Evolutionary conservation across 1,140 invertebrate genomes (phyloP).

Genomic region (Megalonaias nervosa): DNA sequence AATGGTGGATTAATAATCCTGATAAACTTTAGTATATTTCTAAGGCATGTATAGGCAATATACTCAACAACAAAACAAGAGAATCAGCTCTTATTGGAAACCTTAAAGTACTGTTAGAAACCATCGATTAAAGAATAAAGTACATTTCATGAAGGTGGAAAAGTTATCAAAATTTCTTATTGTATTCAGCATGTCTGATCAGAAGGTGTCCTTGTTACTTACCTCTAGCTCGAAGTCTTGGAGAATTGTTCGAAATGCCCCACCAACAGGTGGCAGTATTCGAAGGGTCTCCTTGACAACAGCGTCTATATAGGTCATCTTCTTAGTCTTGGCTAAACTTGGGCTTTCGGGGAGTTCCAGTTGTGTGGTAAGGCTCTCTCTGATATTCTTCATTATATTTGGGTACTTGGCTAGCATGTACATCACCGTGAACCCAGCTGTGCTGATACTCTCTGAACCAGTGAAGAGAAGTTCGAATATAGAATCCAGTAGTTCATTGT

Average conservation of each 20-base stretch:
- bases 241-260: constrained; percentile 34
- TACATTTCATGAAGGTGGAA: too few species aligned
- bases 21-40: too few species aligned
- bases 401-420: constrained; percentile 5
- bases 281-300: constrained; percentile 47
- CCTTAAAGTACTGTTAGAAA: too few species aligned
- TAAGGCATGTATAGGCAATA: too few species aligned
- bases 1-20: too few species aligned
- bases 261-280: constrained; percentile 41
- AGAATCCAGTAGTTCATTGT: constrained; percentile 6
- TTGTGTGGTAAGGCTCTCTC: background rate
- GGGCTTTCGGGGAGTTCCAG: background rate
- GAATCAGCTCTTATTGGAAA: too few species aligned
- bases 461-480: constrained; percentile 25
- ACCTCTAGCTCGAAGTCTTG: constrained; percentile 47
- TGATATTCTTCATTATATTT: constrained; percentile 3
- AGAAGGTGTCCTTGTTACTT: constrained; percentile 6
- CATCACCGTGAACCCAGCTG: constrained; percentile 13
- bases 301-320: constrained; percentile 36
- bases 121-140: too few species aligned
- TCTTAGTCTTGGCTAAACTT: background rate
- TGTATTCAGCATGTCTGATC: too few species aligned
- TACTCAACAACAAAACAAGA: too few species aligned
- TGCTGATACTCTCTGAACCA: constrained; percentile 10
- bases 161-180: too few species aligned